Base-by-base conservation (phyloP, 2,113 vertebrate species). In the Phainopepla nitens region DNA sequence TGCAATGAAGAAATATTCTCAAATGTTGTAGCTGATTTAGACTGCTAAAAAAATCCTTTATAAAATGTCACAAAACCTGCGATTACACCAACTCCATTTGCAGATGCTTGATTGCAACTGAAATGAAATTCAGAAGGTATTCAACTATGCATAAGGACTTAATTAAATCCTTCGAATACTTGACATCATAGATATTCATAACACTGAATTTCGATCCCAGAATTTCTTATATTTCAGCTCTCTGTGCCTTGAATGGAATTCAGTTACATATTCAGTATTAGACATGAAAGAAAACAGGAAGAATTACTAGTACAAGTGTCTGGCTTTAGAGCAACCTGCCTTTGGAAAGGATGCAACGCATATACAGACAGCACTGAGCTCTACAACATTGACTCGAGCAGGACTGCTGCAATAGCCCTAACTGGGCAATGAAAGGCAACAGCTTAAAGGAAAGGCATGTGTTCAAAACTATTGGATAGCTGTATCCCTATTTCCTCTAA, bases 51-150 rank as follows among this genome's bases (percentile, higher is more conserved):
- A 91, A 94, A 86, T 78, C 73, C 50, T 64, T 66, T 53, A 36
- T 64, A 51, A 83, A 86, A 92, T 89, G 80, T 82, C 93, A 95
- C 65, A 96, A 96, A 94, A 73, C 89, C 84, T 92, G 83, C 0
- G 24, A 89, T 84, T 95, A 94, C 28, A 81, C 60, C 68, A 80
- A 54, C 80, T 88, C 60, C 35, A 7, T 70, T 89, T 92, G 56
- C 54, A 94, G 57, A 87, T 87, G 64, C 58, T 64, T 81, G 69
- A 87, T 25, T 84, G 87, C 65, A 92, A 87, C 29, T 51, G 42
- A 87, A 94, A 84, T 68, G 19, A 92, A 92, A 94, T 96, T 92
- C 83, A 83, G 60, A 28, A 94, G n/a, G 39, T 51, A 92, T 92
- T 95, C 95, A 94, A 87, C 33, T 75, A 72, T 91, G 81, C 76